Percentiles rank a stretch among this genome's conserved stretches.
Conservation (phyloP, 2,888 invertebrate species). For the Drosophila falleni region DNA sequence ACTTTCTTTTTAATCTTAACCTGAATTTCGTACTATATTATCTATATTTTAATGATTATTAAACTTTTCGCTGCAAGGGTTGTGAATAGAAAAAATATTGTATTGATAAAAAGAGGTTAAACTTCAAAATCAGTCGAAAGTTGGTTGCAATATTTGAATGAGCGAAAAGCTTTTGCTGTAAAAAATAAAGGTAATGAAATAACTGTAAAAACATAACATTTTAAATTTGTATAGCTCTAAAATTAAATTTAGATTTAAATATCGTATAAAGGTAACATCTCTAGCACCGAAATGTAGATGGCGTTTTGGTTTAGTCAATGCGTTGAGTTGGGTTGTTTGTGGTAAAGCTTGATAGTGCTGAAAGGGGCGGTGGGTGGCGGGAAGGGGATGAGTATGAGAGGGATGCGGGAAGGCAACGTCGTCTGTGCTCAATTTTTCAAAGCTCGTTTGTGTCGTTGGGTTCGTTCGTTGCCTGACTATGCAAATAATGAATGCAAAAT, state of each 20-base stretch:
- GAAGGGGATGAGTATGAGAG: background rate
- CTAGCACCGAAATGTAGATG: conserved; percentile 8
- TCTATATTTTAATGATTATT: no score
- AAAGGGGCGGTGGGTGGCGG: background rate
- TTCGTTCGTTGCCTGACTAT: conserved; percentile 54
- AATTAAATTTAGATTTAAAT: background rate
- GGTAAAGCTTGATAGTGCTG: conserved; percentile 11
- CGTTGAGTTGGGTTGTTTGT: conserved; percentile 20
- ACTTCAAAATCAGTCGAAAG: background rate
- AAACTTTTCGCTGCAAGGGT: no score
- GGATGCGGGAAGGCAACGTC: conserved; percentile 19
- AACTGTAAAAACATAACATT: background rate
- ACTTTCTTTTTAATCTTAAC: no score
- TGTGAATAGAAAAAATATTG: no score
- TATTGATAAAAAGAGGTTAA: no score
- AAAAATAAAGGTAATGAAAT: no score
- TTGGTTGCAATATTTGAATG: background rate
- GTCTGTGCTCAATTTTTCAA: conserved; percentile 75
- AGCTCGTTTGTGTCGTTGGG: conserved; percentile 72
- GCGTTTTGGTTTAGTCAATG: conserved; percentile 10
- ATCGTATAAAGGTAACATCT: background rate
- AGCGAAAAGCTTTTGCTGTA: no score
- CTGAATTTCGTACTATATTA: no score
- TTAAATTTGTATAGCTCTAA: background rate
- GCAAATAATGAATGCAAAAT: conserved; percentile 79